Base-by-base conservation (phyloP, 2,888 invertebrate genomes). In the Dynastes hyllus region DNA sequence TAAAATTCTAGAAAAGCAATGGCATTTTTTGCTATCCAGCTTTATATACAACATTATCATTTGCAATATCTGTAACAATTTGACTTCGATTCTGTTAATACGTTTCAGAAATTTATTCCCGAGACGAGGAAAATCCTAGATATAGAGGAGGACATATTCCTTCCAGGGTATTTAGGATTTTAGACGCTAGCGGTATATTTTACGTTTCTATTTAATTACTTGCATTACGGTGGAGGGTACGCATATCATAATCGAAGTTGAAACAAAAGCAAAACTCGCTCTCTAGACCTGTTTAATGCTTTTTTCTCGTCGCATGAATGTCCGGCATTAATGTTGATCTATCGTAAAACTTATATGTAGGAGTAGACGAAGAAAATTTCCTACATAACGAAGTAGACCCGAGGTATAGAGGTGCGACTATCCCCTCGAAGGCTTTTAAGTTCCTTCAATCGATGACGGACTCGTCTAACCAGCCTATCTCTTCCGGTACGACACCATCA, bases 341-440 rank as follows among this genome's bases (percentile, higher is more conserved):
- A 29, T 22, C 55, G 55, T 80, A 78, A 67, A 70, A 79, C 55
- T 67, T 69, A 76, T n/a, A 70, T 61, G 66, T 81, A 85, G 84
- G 83, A 91, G 91, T 91, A 84, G 91, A 92, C 83, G 90, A 90
- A 78, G 92, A 92, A 67, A 87, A 86, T 81, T 91, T 89, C 83
- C 89, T 92, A 77, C 92, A 92, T 86, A 90, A 90, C 84, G 92
- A 91, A 85, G 90, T 90, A 83, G 92, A 93, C 86, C 92, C 92
- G 66, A 89, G 93, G 85, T 93, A 92, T 88, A 90, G 91, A 79
- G 92, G 92, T 63, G 90, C 92, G 50, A 90, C 91, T 81, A 94
- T 94, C 85, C 94, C 94, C 13, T 94, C 93, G 66, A 91, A 92
- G 86, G 93, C 94, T 82, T 94, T 94, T 88, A 91, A 92, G 85